These are phyloP conservation scores for Seira sanloemensis DNA, from an alignment of 2,888 invertebrate species.

Conservation along the genomic window DNA sequence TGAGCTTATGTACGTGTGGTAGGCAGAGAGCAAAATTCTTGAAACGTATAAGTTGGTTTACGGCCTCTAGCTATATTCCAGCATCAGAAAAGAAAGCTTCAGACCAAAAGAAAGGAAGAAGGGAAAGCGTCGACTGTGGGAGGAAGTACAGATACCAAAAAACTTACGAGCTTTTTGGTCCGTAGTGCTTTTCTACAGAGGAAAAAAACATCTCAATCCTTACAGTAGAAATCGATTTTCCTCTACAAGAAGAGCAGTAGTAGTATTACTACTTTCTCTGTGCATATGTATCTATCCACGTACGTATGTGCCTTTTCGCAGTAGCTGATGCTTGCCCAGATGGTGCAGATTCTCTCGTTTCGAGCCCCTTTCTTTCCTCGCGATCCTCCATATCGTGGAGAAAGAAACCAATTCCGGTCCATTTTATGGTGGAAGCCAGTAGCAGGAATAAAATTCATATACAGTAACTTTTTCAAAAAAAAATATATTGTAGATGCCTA, in stretches of 20 bases:
- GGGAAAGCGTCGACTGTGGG: background rate
- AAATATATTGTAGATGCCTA: no score
- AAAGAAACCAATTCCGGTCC: background rate
- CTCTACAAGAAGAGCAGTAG: background rate
- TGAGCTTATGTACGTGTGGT: background rate
- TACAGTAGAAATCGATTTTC: conserved; percentile 56
- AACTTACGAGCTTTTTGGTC: background rate
- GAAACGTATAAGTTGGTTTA: background rate
- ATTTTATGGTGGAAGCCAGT: background rate
- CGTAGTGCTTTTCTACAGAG: background rate
- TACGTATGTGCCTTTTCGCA: background rate
- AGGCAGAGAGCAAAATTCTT: background rate
- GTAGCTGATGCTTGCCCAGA: conserved; percentile 29
- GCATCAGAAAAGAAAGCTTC: background rate
- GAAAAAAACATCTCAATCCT: conserved; percentile 52
- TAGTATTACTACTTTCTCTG: background rate
- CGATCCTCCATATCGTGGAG: no score
- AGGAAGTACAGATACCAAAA: background rate
- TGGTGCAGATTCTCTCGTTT: conserved; percentile 20
- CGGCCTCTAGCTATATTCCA: background rate
- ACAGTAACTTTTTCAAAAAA: no score
- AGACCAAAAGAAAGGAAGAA: background rate
- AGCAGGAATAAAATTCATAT: background rate
- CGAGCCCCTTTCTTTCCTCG: no score
- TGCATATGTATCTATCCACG: background rate